phyloP scores from a whole-genome alignment of 2,113 vertebrate genomes.

The Oostethus manadensis region DNA sequence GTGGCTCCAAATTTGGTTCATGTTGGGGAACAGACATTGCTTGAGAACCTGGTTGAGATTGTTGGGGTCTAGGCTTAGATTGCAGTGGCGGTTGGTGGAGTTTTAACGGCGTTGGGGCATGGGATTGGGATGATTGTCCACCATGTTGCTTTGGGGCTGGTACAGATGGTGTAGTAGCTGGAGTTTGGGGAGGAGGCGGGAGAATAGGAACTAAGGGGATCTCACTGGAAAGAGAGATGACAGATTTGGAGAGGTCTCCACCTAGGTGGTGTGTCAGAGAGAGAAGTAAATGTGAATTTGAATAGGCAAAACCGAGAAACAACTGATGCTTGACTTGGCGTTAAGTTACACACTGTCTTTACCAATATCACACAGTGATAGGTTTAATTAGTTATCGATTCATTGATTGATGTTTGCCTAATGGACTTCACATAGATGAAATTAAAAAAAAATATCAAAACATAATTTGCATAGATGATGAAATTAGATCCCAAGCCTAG shows the following conservation, averaged over 20 bases:
- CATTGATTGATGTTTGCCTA: conserved; percentile 11
- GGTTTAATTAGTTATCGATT: conserved; percentile 22
- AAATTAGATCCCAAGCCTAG: not conserved
- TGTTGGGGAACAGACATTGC: not conserved
- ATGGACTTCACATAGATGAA: conserved; percentile 17
- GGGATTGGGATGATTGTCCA: conserved; percentile 7
- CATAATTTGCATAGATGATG: conserved; percentile 3
- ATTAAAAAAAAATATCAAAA: conserved; percentile 13
- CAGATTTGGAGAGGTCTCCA: conserved; percentile 46
- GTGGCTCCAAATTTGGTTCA: not conserved
- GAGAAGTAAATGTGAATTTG: conserved; percentile 31
- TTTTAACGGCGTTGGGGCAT: conserved; percentile 9
- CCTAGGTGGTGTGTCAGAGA: conserved; percentile 40
- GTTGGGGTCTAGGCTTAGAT: conserved; percentile 7
- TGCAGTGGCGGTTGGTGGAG: conserved; percentile 5
- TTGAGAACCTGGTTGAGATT: not conserved
- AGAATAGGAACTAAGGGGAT: conserved; percentile 20
- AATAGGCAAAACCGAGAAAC: not conserved
- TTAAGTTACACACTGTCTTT: not conserved
- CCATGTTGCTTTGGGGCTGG: conserved; percentile 17
- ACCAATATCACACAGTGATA: conserved; percentile 9
- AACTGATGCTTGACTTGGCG: not conserved
- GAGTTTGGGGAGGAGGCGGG: conserved; percentile 9
- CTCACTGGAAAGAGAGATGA: conserved; percentile 35
- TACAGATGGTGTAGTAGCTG: conserved; percentile 18